These are phyloP conservation scores for Orius insidiosus DNA, from an alignment of 1,140 invertebrate species.

Conservation along the genomic window DNA sequence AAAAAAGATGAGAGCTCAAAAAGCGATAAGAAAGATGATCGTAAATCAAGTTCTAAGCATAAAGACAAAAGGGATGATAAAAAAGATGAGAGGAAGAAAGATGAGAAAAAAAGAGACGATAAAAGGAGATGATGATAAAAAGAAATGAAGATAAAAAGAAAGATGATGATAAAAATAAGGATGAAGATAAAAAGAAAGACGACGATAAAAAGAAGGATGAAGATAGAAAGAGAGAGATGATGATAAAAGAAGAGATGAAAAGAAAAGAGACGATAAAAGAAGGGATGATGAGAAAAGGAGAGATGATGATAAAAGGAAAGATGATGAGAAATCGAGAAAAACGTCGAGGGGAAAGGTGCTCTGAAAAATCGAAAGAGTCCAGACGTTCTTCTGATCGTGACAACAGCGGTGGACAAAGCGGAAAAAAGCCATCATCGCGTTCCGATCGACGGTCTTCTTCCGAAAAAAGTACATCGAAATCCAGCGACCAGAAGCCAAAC, in stretches of 20 bases:
- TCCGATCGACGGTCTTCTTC: neutral
- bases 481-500: neutral
- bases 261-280: neutral
- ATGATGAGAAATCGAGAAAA: constrained; percentile 12
- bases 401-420: constrained; percentile 9
- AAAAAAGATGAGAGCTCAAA: constrained; percentile 3
- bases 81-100: constrained; percentile 8
- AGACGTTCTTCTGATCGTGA: constrained; percentile 19
- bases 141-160: constrained; percentile 1
- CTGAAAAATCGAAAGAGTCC: constrained; percentile 9
- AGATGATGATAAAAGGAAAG: constrained; percentile 8
- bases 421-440: neutral
- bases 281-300: constrained; percentile 13
- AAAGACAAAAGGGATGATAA: constrained; percentile 6
- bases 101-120: constrained; percentile 5
- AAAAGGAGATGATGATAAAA: neutral
- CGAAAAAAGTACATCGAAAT: neutral
- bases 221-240: neutral
- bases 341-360: constrained; percentile 11
- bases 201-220: neutral
- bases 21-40: neutral
- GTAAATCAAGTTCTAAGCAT: constrained; percentile 3
- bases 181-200: neutral
- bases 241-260: neutral
- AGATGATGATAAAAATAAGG: constrained; percentile 6